Conservation (phyloP, 2,113 vertebrate species). For the Panthera leo region DNA sequence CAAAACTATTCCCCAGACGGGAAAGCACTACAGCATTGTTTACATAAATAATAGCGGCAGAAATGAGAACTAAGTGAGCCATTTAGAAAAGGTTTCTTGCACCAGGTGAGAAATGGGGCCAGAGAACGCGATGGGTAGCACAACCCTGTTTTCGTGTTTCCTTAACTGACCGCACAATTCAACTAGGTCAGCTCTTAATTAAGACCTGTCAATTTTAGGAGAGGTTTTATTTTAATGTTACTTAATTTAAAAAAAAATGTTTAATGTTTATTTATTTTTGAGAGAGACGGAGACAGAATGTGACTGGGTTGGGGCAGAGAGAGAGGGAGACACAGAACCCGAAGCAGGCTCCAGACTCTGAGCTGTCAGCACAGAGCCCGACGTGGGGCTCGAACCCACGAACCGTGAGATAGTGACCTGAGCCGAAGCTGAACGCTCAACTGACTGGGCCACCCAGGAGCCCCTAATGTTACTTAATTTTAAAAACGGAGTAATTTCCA, state of each 20-base stretch:
- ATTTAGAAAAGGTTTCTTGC: neutral
- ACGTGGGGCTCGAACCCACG: neutral
- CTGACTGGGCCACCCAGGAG: neutral
- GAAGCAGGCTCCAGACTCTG: neutral
- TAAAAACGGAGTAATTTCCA: neutral
- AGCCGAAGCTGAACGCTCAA: neutral
- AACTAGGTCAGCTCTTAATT: neutral
- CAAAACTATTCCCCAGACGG: neutral
- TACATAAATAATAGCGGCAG: neutral
- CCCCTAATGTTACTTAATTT: neutral
- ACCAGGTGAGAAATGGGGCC: neutral
- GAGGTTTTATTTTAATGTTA: neutral
- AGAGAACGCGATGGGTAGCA: fast-evolving
- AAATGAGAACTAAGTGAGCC: neutral
- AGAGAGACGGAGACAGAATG: neutral
- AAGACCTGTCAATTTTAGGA: neutral
- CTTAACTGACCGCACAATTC: neutral
- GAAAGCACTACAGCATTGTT: neutral
- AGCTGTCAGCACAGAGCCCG: neutral
- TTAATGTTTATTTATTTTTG: too few relatives aligned
- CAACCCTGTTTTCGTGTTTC: neutral
- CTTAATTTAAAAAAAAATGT: neutral
- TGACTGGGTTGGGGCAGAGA: neutral
- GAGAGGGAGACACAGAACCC: neutral
- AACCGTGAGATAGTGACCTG: neutral